phyloP scores from a whole-genome alignment of 2,113 vertebrate genomes.

The Actinemys pallida region DNA sequence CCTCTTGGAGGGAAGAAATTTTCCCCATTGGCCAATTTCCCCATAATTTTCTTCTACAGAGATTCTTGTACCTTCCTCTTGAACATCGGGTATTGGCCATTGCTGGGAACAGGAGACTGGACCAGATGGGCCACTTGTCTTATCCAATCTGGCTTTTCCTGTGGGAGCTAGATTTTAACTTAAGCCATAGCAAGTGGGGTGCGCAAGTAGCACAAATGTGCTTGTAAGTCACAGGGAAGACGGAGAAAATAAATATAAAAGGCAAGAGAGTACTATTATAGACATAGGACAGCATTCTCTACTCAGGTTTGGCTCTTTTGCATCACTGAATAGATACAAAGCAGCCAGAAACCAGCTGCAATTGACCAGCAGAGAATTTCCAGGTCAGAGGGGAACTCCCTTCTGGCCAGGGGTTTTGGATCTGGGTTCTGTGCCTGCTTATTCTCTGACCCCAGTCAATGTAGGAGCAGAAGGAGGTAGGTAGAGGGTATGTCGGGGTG shows the following conservation, averaged over 20 bases:
- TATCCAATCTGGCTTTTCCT: neutral
- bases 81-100: neutral
- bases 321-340: neutral
- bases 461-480: neutral
- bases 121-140: neutral
- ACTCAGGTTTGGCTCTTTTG: neutral
- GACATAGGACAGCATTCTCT: neutral
- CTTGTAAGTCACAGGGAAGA: neutral
- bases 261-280: too few species aligned
- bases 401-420: neutral
- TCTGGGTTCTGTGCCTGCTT: neutral
- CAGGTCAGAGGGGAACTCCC: neutral
- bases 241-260: too few species aligned
- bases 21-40: neutral
- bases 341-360: neutral
- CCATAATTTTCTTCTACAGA: neutral
- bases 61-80: neutral
- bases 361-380: neutral
- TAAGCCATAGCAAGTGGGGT: neutral
- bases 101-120: neutral
- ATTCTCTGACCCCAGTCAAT: neutral
- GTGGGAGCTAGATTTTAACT: neutral
- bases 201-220: neutral
- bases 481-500: neutral
- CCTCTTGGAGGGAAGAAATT: neutral